phyloP scores from a whole-genome alignment of 1,140 invertebrate genomes.

The Papilio helenus region DNA sequence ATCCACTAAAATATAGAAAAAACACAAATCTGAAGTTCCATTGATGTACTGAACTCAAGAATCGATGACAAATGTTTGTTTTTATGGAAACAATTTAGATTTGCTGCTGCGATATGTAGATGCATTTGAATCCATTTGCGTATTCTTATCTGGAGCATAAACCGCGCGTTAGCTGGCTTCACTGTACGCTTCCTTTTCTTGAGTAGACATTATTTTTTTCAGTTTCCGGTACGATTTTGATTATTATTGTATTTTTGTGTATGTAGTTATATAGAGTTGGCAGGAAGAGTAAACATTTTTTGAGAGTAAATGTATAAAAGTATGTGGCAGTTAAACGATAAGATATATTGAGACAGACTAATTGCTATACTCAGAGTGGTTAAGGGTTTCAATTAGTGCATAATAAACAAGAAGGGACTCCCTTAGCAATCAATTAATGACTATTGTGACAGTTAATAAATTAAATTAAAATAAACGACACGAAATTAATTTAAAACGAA shows the following conservation, averaged over 20 bases:
- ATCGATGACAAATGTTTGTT: conserved; percentile 22
- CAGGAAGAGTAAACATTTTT: neutral
- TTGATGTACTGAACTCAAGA: conserved; percentile 6
- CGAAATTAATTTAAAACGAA: no score
- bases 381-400: no score
- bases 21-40: neutral
- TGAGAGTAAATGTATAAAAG: neutral
- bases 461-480: no score
- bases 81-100: conserved; percentile 38
- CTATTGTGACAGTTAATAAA: no score
- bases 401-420: no score
- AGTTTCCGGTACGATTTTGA: conserved; percentile 47
- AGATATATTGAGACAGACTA: no score
- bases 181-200: conserved; percentile 65
- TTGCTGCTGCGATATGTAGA: conserved; percentile 40
- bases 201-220: conserved; percentile 57
- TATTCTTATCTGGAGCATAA: conserved; percentile 70
- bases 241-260: neutral
- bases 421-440: no score
- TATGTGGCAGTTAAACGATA: no score
- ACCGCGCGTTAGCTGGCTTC: conserved; percentile 68
- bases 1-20: neutral
- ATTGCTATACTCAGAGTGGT: no score
- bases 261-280: neutral
- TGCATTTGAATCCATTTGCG: conserved; percentile 64